phyloP scores from a whole-genome alignment of 2,888 invertebrate species.

The Orthosia gracilis region DNA sequence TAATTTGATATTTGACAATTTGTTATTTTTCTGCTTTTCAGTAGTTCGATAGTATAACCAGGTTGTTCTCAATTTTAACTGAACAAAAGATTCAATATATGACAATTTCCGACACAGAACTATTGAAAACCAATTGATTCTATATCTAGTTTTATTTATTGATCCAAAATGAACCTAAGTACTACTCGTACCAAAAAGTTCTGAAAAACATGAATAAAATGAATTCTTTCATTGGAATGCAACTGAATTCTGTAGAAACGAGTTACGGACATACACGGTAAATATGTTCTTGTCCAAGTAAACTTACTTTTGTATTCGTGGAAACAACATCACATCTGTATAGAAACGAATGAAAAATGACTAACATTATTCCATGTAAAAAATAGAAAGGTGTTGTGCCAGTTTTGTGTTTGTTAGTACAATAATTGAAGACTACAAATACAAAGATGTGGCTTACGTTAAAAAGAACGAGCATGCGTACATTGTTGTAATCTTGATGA shows the following conservation, averaged over 20 bases:
- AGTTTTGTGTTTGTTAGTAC: slow-evolving; percentile 58
- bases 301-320: slow-evolving; percentile 6
- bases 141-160: not conserved
- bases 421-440: slow-evolving; percentile 59
- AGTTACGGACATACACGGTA: not conserved
- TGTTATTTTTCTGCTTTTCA: not conserved
- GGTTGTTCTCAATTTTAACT: not conserved
- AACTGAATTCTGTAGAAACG: not conserved
- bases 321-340: slow-evolving; percentile 31
- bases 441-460: slow-evolving; percentile 35
- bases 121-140: not conserved
- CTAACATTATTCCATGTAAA: slow-evolving; percentile 54
- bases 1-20: not conserved
- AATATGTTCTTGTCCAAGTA: slow-evolving; percentile 18
- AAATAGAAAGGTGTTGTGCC: slow-evolving; percentile 66
- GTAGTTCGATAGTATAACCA: not conserved
- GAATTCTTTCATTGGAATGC: slow-evolving; percentile 2
- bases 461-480: slow-evolving; percentile 40
- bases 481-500: slow-evolving; percentile 56
- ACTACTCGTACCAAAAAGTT: not conserved
- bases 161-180: not conserved
- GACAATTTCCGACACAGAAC: not conserved
- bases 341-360: slow-evolving; percentile 56
- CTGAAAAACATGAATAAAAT: slow-evolving; percentile 6
- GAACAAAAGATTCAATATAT: not conserved